A percentile compares a stretch with the other conserved stretches of the same genome.
Evolutionary conservation across 2,113 vertebrate genomes (phyloP).

Genomic region (Clarias gariepinus): DNA sequence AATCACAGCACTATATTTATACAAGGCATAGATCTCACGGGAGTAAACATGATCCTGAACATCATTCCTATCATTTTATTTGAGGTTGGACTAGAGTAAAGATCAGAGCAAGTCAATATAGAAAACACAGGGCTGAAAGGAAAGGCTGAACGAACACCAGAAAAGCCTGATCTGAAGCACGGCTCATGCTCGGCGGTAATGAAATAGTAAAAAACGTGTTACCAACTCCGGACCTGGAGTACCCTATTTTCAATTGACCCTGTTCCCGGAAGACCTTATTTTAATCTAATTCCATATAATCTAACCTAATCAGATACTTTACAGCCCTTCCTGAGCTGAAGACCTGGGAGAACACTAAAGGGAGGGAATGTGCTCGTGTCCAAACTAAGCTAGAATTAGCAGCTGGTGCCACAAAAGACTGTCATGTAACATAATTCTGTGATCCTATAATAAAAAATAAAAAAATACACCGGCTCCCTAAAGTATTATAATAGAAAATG

Average conservation of each 20-base stretch:
- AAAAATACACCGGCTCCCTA: not conserved
- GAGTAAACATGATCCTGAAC: constrained; percentile 11
- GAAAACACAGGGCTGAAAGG: not conserved
- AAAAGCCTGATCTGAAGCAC: not conserved
- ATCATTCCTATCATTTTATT: not conserved
- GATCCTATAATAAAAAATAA: not conserved
- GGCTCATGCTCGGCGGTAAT: not conserved
- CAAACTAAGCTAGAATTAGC: not conserved
- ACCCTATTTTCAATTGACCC: not conserved
- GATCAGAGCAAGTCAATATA: constrained; percentile 4
- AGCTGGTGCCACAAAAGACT: not conserved
- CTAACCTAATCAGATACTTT: not conserved
- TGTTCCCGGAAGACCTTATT: not conserved
- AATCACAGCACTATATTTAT: not conserved
- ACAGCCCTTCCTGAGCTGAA: not conserved
- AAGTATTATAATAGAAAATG: not conserved
- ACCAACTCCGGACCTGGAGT: not conserved
- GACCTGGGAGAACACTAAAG: not conserved
- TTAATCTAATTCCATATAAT: not conserved
- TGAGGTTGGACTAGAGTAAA: not conserved
- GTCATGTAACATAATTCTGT: not conserved
- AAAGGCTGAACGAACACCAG: not conserved
- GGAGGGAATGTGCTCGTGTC: not conserved
- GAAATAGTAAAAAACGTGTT: not conserved
- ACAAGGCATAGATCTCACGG: not conserved